Percentiles rank a stretch among this genome's conserved stretches.
phyloP scores from a whole-genome alignment of 2,113 vertebrate species.

The Brachionichthys hirsutus region DNA sequence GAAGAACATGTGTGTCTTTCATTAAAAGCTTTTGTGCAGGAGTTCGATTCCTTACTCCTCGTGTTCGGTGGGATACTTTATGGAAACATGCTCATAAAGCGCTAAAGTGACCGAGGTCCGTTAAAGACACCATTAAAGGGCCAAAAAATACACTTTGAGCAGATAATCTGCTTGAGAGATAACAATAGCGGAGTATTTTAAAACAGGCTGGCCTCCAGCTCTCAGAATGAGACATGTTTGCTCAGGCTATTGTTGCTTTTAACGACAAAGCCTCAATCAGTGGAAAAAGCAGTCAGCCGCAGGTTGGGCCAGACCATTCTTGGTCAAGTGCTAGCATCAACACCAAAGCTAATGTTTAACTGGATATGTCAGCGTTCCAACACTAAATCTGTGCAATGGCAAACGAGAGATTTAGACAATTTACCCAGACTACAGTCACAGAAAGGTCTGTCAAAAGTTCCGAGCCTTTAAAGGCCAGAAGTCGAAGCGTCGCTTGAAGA shows the following conservation, averaged over 20 bases:
- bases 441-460: conserved; percentile 15
- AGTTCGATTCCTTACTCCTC: conserved; percentile 33
- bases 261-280: conserved; percentile 24
- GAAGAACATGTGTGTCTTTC: conserved; percentile 22
- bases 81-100: conserved; percentile 65
- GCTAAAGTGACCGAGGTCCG: conserved; percentile 34
- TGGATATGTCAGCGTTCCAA: conserved; percentile 30
- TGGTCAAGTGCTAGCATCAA: conserved; percentile 15
- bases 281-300: conserved; percentile 48
- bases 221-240: conserved; percentile 31
- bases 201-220: conserved; percentile 47
- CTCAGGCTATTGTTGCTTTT: conserved; percentile 41
- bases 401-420: conserved; percentile 31
- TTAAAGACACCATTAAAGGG: conserved; percentile 58
- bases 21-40: conserved; percentile 52
- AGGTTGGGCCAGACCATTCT: conserved; percentile 21
- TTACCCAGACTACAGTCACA: conserved; percentile 9
- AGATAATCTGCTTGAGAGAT: conserved; percentile 44
- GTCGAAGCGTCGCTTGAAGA: conserved; percentile 35
- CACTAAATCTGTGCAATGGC: conserved; percentile 26
- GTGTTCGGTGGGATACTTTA: conserved; percentile 52
- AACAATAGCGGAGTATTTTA: conserved; percentile 48
- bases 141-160: conserved; percentile 54
- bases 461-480: conserved; percentile 59
- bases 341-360: conserved; percentile 39